phyloP scores from a whole-genome alignment of 1,140 invertebrate genomes.

The Capitella teleta region DNA sequence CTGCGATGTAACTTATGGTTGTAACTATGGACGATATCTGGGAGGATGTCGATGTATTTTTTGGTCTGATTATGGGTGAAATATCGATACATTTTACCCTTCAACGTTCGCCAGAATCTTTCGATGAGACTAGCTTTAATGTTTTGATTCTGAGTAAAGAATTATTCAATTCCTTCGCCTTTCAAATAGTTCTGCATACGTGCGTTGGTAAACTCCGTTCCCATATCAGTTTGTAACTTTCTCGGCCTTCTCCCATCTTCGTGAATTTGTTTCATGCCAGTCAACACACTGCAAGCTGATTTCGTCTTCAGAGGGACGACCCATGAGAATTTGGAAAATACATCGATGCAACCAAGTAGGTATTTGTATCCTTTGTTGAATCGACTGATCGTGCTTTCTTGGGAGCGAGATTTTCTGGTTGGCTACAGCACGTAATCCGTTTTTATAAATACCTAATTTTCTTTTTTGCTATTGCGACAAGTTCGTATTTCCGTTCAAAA shows the following conservation, averaged over 20 bases:
- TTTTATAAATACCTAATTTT: too few species aligned
- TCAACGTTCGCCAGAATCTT: slow-evolving; percentile 43
- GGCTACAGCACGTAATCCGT: too few species aligned
- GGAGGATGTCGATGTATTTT: slow-evolving; percentile 36
- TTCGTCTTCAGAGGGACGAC: slow-evolving; percentile 43
- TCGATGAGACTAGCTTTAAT: slow-evolving; percentile 43
- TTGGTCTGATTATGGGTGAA: slow-evolving; percentile 38
- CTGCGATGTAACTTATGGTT: slow-evolving; percentile 40
- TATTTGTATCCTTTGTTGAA: slow-evolving; percentile 40
- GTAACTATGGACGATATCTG: slow-evolving; percentile 34
- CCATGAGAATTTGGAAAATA: slow-evolving; percentile 43
- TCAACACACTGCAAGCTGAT: slow-evolving; percentile 24
- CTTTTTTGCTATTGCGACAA: too few species aligned
- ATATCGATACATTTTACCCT: slow-evolving; percentile 37
- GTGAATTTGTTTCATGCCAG: too few species aligned
- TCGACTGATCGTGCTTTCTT: slow-evolving; percentile 20
- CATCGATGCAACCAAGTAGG: slow-evolving; percentile 43
- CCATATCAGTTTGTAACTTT: slow-evolving; percentile 8
- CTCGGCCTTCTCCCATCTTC: slow-evolving; percentile 6
- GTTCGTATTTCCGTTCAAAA: too few species aligned
- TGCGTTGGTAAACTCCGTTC: slow-evolving; percentile 12
- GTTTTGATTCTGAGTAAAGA: slow-evolving; percentile 20
- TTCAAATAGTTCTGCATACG: slow-evolving; percentile 9
- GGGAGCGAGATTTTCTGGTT: too few species aligned
- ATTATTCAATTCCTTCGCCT: slow-evolving; percentile 4